Evolutionary conservation across 2,888 invertebrate genomes (phyloP).

Genomic region (Unio delphinus): DNA sequence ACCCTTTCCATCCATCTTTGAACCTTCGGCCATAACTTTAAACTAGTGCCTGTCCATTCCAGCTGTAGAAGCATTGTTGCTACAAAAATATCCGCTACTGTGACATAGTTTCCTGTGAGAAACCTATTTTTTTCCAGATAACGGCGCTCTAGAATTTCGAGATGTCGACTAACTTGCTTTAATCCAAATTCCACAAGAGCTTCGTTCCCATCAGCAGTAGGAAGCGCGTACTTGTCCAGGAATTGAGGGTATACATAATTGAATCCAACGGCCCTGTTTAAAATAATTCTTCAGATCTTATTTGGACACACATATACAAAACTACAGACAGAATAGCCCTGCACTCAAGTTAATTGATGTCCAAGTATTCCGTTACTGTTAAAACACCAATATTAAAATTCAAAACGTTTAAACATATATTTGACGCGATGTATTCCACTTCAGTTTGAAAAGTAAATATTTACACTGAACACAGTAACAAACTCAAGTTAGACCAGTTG

Average conservation of each 20-base stretch:
- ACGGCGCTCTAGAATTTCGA: constrained; percentile 57
- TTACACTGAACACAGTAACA: too few relatives aligned
- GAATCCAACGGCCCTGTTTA: constrained; percentile 54
- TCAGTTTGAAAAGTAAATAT: too few relatives aligned
- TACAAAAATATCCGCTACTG: constrained; percentile 58
- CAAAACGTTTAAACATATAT: too few relatives aligned
- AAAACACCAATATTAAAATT: too few relatives aligned
- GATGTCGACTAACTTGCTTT: constrained; percentile 42
- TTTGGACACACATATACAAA: not conserved
- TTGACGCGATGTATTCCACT: too few relatives aligned
- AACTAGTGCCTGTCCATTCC: constrained; percentile 60
- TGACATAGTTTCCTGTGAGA: constrained; percentile 50
- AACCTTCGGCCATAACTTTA: constrained; percentile 60
- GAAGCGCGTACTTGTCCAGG: constrained; percentile 55
- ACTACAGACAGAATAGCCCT: not conserved
- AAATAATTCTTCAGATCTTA: not conserved
- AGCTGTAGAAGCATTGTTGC: constrained; percentile 55
- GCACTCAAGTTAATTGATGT: not conserved
- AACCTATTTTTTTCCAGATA: constrained; percentile 52
- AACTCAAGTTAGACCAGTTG: too few relatives aligned
- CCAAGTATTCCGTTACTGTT: too few relatives aligned
- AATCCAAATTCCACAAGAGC: constrained; percentile 56
- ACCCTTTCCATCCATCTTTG: constrained; percentile 54
- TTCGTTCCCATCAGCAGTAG: constrained; percentile 54
- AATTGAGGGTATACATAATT: constrained; percentile 61